Evolutionary conservation across 2,797 vertebrate species (phyloP).

Genomic region (Enteromius trimaculatus): DNA sequence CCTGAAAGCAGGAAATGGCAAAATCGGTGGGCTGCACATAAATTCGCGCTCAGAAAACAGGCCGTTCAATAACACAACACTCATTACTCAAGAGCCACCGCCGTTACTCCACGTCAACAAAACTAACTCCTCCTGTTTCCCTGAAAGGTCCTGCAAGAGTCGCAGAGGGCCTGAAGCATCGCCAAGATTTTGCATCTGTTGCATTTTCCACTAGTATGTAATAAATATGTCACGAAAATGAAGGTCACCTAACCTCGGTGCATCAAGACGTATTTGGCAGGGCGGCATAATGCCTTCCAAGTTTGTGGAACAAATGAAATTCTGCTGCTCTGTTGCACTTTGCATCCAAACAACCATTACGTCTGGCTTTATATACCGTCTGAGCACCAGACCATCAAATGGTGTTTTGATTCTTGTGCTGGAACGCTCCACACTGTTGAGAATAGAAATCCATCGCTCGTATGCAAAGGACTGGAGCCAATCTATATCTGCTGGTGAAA

Average conservation of each 20-base stretch:
- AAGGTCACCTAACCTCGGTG: slow-evolving; percentile 90
- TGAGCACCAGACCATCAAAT: slow-evolving; percentile 88
- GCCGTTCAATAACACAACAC: slow-evolving; percentile 19
- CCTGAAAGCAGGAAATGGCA: slow-evolving; percentile 9
- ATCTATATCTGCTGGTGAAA: slow-evolving; percentile 90
- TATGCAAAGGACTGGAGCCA: slow-evolving; percentile 83
- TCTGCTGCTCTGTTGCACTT: slow-evolving; percentile 86
- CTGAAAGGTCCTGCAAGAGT: slow-evolving; percentile 51
- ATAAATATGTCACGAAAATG: slow-evolving; percentile 88
- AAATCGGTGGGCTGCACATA: slow-evolving; percentile 20
- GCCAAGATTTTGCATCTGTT: slow-evolving; percentile 72
- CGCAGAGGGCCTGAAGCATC: slow-evolving; percentile 66
- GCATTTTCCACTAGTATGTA: slow-evolving; percentile 84
- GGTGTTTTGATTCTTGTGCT: slow-evolving; percentile 83
- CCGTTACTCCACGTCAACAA: slow-evolving; percentile 18
- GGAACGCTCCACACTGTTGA: slow-evolving; percentile 82
- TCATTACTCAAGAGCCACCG: slow-evolving; percentile 29
- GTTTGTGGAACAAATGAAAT: slow-evolving; percentile 93
- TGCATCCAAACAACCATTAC: slow-evolving; percentile 88
- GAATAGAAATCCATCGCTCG: slow-evolving; percentile 87
- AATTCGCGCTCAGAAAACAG: slow-evolving; percentile 19
- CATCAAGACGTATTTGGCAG: slow-evolving; percentile 87
- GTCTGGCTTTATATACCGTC: slow-evolving; percentile 89
- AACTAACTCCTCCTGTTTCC: slow-evolving; percentile 35
- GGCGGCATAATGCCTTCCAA: slow-evolving; percentile 87